These are phyloP conservation scores for Pimephales promelas DNA, from an alignment of 2,113 vertebrate species.

Conservation along the genomic window DNA sequence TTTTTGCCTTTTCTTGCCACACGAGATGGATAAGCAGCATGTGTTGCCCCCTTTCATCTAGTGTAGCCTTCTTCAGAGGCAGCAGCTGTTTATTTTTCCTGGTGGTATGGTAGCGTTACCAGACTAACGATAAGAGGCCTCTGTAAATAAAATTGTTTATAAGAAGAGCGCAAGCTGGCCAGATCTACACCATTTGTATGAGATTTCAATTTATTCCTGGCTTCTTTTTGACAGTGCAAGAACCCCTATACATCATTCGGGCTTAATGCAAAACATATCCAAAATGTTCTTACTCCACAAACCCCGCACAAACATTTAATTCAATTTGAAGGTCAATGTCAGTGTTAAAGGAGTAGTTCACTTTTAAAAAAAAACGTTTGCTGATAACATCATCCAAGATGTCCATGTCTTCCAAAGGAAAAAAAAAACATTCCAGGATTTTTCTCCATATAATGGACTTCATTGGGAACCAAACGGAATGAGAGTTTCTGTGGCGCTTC, in stretches of 20 bases:
- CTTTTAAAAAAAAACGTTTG: too few relatives aligned
- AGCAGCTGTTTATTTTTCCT: conserved; percentile 58
- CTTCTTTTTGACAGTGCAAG: conserved; percentile 3
- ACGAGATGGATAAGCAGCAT: conserved; percentile 10
- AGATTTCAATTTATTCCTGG: conserved; percentile 46
- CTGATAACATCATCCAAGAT: too few relatives aligned
- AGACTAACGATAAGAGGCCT: conserved; percentile 56
- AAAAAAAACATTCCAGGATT: too few relatives aligned
- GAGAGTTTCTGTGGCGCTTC: too few relatives aligned
- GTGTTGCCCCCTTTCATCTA: conserved; percentile 45
- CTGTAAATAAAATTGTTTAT: conserved; percentile 44
- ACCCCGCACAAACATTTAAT: neutral
- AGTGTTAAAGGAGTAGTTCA: too few relatives aligned
- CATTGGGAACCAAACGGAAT: too few relatives aligned
- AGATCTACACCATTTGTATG: conserved; percentile 44
- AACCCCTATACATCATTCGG: conserved; percentile 10
- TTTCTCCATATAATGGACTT: too few relatives aligned
- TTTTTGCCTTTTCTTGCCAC: conserved; percentile 17
- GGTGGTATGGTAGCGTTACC: conserved; percentile 42
- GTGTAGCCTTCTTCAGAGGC: conserved; percentile 44
- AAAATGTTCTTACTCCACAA: neutral
- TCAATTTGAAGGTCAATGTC: conserved; percentile 13
- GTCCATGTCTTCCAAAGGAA: too few relatives aligned
- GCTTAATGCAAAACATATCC: conserved; percentile 39
- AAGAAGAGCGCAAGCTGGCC: conserved; percentile 27